phyloP scores from a whole-genome alignment of 2,113 vertebrate species.

The Brachypteracias leptosomus region DNA sequence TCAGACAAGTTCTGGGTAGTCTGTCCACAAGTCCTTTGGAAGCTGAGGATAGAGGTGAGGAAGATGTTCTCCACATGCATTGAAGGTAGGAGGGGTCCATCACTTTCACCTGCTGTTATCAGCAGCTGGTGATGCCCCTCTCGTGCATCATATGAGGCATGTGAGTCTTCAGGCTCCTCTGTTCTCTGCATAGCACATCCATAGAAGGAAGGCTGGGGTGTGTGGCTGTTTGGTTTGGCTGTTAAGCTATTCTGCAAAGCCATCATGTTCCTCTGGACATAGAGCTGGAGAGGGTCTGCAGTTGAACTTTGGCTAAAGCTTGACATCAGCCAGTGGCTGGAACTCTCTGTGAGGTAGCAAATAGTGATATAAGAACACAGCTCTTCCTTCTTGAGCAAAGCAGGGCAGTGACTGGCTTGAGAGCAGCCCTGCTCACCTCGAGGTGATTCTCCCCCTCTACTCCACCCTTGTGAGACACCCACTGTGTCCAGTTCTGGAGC shows the following conservation, averaged over 20 bases:
- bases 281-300: not conserved
- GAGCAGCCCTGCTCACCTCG: too few relatives aligned
- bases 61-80: accelerated
- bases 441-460: too few relatives aligned
- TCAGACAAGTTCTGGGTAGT: not conserved
- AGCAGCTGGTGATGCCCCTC: not conserved
- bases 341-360: not conserved
- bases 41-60: not conserved
- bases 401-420: too few relatives aligned
- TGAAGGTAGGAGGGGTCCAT: not conserved
- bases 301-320: not conserved
- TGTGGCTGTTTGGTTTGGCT: not conserved
- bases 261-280: not conserved
- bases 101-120: not conserved
- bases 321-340: not conserved
- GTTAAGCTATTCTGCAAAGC: not conserved
- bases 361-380: not conserved
- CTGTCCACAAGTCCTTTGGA: not conserved
- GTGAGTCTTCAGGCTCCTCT: not conserved
- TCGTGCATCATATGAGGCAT: not conserved
- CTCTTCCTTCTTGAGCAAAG: not conserved
- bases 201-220: not conserved
- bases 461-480: too few relatives aligned
- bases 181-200: not conserved
- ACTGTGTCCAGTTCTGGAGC: too few relatives aligned